Evolutionary conservation across 1,140 invertebrate genomes (phyloP).

Genomic region (Aplysia californica): DNA sequence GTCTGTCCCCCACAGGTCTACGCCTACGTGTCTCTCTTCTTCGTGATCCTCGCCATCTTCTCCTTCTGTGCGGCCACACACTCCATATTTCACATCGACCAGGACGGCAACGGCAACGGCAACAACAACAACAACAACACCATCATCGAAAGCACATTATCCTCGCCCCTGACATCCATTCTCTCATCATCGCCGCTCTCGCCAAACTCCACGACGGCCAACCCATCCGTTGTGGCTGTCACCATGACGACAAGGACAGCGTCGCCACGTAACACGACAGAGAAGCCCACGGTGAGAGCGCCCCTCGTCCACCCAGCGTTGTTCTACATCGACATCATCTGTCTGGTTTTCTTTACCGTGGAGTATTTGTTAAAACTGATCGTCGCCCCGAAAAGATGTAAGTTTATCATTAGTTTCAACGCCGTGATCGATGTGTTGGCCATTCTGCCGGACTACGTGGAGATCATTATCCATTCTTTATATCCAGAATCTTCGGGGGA

Average conservation of each 20-base stretch:
- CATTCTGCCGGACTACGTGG: conserved; percentile 63
- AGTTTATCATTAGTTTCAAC: conserved; percentile 67
- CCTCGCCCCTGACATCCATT: neutral
- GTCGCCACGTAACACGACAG: neutral
- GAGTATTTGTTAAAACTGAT: conserved; percentile 64
- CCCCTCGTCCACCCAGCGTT: conserved; percentile 31
- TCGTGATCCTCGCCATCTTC: conserved; percentile 44
- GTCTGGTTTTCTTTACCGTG: conserved; percentile 67
- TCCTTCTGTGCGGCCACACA: conserved; percentile 43
- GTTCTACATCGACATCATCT: conserved; percentile 49
- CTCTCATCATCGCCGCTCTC: neutral
- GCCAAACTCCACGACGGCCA: neutral
- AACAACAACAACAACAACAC: neutral
- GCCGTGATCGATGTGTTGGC: conserved; percentile 77
- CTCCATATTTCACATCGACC: conserved; percentile 9
- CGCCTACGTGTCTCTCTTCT: conserved; percentile 32
- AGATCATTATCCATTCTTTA: conserved; percentile 33
- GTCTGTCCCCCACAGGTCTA: no score
- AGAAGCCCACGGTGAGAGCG: neutral
- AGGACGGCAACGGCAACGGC: neutral
- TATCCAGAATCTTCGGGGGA: conserved; percentile 1
- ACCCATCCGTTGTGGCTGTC: neutral
- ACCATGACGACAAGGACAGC: neutral
- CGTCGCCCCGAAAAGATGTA: conserved; percentile 72
- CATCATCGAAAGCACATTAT: no score